Conservation (phyloP, 2,797 vertebrate genomes). For the Taeniopygia guttata region DNA sequence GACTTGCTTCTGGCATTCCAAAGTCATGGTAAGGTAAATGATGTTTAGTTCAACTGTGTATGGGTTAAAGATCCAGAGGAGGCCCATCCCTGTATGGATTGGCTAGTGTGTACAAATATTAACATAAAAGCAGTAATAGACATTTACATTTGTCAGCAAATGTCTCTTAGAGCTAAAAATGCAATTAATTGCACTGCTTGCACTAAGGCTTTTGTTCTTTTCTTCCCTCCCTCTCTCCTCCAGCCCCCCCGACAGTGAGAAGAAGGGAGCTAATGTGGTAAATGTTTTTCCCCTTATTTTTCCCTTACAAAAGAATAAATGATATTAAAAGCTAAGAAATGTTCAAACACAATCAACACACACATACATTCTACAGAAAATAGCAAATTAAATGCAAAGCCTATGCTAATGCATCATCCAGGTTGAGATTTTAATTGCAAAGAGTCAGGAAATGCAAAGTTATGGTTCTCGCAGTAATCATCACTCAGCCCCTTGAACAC, state of each 20-base stretch:
- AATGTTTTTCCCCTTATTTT: conserved; percentile 41
- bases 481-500: conserved; percentile 52
- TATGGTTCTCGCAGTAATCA: conserved; percentile 60
- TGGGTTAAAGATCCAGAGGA: not conserved
- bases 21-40: not conserved
- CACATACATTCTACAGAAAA: conserved; percentile 47
- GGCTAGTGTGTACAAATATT: not conserved
- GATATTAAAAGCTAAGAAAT: conserved; percentile 56
- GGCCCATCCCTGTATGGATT: not conserved
- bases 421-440: conserved; percentile 73
- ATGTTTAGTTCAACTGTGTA: not conserved
- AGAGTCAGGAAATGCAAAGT: conserved; percentile 60
- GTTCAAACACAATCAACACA: conserved; percentile 62
- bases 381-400: conserved; percentile 72
- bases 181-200: conserved; percentile 15
- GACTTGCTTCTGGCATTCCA: not conserved
- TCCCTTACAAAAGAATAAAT: conserved; percentile 61
- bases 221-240: not conserved
- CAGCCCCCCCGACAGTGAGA: fast-evolving
- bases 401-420: conserved; percentile 61
- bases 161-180: conserved; percentile 37
- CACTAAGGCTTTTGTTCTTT: conserved; percentile 10
- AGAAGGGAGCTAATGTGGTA: conserved; percentile 14
- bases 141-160: conserved; percentile 11
- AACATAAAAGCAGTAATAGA: not conserved